phyloP scores from a whole-genome alignment of 2,888 invertebrate genomes.

The Drosophila subsilvestris region DNA sequence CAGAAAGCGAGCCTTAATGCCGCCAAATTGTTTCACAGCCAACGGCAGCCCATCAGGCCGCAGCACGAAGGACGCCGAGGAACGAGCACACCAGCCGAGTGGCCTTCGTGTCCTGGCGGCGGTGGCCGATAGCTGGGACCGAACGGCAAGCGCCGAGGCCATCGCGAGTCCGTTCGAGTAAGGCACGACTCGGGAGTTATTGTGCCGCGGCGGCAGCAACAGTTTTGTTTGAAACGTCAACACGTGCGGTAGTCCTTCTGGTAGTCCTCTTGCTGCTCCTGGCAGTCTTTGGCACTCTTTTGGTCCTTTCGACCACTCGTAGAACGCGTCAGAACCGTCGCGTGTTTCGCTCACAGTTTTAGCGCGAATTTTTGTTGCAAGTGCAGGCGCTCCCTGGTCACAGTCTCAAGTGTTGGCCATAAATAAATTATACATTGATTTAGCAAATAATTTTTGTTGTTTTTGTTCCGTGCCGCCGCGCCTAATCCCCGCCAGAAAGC shows the following conservation, averaged over 20 bases:
- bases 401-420: slow-evolving; percentile 5
- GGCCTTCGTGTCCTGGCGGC: neutral
- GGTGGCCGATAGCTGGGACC: neutral
- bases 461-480: slow-evolving; percentile 31
- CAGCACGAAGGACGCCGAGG: slow-evolving; percentile 31
- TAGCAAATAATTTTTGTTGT: slow-evolving; percentile 31
- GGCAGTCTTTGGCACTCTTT: slow-evolving; percentile 3
- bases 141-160: slow-evolving; percentile 23
- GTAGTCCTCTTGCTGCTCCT: slow-evolving; percentile 30
- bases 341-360: slow-evolving; percentile 15
- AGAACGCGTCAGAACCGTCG: slow-evolving; percentile 4
- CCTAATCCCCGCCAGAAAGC: slow-evolving; percentile 3
- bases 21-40: slow-evolving; percentile 62
- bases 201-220: slow-evolving; percentile 49
- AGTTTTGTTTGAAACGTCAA: slow-evolving; percentile 75
- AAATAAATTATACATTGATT: neutral
- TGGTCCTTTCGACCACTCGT: neutral
- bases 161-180: neutral
- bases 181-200: slow-evolving; percentile 31
- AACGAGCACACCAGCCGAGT: neutral
- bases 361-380: slow-evolving; percentile 10
- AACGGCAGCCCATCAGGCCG: slow-evolving; percentile 52
- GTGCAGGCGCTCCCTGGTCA: slow-evolving; percentile 3
- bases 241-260: slow-evolving; percentile 63
- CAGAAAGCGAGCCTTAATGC: slow-evolving; percentile 40